phyloP scores from a whole-genome alignment of 2,113 vertebrate species.

The Nestor notabilis region DNA sequence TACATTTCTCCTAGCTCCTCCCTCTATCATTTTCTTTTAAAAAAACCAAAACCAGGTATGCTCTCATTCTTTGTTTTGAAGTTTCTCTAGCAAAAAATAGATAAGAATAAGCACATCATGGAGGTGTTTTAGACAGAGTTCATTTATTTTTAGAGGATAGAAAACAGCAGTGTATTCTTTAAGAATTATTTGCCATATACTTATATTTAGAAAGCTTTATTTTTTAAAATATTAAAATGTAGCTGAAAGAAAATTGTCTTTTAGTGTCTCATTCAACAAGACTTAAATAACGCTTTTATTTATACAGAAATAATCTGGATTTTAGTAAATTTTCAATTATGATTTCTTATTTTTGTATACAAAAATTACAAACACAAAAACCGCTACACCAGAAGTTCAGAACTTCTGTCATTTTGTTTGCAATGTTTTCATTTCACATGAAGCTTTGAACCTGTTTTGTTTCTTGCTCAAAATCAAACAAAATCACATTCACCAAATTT shows the following conservation, averaged over 20 bases:
- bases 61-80: not conserved
- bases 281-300: not conserved
- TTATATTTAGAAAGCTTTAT: not conserved
- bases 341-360: not conserved
- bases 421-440: not conserved
- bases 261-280: not conserved
- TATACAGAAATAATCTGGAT: accelerated
- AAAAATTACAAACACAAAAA: not conserved
- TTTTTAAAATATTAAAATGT: not conserved
- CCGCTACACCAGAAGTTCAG: not conserved
- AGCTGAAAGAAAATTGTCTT: not conserved
- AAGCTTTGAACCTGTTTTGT: not conserved
- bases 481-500: not conserved
- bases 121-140: not conserved
- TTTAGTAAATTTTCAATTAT: not conserved
- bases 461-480: not conserved
- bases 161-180: not conserved
- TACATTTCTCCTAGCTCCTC: not conserved
- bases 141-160: not conserved
- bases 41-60: not conserved
- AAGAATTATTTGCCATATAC: not conserved
- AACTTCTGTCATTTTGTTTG: not conserved
- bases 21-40: not conserved
- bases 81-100: not conserved
- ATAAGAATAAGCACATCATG: not conserved